Percentiles rank a stretch among this genome's conserved stretches.
These are phyloP conservation scores for Crambe crambe DNA, from an alignment of 37 sponge, comb jelly and placozoan species.

Conservation along the genomic window DNA sequence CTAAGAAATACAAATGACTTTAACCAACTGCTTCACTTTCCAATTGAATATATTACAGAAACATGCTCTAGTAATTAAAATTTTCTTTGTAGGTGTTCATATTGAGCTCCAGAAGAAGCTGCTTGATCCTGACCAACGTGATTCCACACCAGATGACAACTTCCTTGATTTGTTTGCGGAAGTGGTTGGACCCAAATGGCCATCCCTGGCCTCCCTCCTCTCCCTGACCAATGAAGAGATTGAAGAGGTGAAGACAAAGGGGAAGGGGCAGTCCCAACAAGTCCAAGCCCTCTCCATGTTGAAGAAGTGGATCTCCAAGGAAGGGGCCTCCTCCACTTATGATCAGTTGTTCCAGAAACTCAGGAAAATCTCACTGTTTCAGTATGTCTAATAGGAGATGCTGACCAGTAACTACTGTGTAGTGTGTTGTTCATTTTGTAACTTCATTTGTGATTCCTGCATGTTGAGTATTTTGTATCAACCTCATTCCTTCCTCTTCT, in stretches of 20 bases:
- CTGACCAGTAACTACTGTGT: too few relatives aligned
- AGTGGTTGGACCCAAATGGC: constrained; percentile 1
- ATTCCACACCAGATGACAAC: neutral
- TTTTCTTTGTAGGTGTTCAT: too few relatives aligned
- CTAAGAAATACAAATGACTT: too few relatives aligned
- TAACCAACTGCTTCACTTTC: too few relatives aligned
- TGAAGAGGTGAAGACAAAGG: neutral
- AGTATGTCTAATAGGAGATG: too few relatives aligned
- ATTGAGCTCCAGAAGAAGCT: constrained; percentile 1
- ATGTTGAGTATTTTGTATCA: too few relatives aligned
- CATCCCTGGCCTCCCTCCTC: constrained; percentile 2
- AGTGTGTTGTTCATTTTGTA: too few relatives aligned
- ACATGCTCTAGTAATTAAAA: too few relatives aligned
- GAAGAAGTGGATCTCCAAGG: neutral
- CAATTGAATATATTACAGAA: too few relatives aligned
- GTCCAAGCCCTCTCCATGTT: neutral
- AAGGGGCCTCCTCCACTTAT: neutral
- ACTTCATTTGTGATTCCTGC: too few relatives aligned
- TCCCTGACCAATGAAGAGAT: neutral
- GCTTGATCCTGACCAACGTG: neutral
- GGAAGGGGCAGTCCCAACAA: neutral
- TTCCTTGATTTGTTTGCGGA: neutral
- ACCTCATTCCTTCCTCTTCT: too few relatives aligned
- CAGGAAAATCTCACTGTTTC: too few relatives aligned
- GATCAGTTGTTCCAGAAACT: neutral